Conservation (phyloP, 2,113 vertebrate genomes). For the Oncorhynchus mykiss region DNA sequence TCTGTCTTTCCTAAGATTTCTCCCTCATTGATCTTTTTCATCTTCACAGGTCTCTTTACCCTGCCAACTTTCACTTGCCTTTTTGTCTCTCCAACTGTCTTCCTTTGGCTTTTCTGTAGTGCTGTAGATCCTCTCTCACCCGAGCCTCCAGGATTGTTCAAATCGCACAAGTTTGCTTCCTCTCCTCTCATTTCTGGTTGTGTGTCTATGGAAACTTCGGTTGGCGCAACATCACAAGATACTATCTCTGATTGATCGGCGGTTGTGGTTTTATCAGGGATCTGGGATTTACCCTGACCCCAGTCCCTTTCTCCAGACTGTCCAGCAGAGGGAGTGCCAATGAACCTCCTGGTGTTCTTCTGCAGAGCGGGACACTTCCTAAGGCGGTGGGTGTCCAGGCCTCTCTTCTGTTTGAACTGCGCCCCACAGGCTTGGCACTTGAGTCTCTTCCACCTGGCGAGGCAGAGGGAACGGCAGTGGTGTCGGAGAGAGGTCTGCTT, state of each 20-base stretch:
- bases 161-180: background rate
- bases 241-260: slow-evolving; percentile 6
- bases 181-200: slow-evolving; percentile 5
- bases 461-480: slow-evolving; percentile 79
- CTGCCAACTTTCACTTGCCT: background rate
- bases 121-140: background rate
- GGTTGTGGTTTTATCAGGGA: background rate
- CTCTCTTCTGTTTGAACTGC: slow-evolving; percentile 87
- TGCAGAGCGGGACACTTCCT: slow-evolving; percentile 79
- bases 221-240: background rate
- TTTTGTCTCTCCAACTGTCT: background rate
- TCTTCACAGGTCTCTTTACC: background rate
- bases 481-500: slow-evolving; percentile 77
- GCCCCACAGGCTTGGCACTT: slow-evolving; percentile 78
- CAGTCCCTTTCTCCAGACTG: background rate
- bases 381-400: slow-evolving; percentile 82
- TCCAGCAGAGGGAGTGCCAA: slow-evolving; percentile 6
- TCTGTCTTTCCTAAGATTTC: background rate
- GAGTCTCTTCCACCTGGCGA: slow-evolving; percentile 64
- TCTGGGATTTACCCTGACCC: background rate
- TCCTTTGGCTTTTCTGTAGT: background rate
- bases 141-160: background rate
- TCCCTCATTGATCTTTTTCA: background rate
- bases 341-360: slow-evolving; percentile 65
- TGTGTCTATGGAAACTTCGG: slow-evolving; percentile 10